These are phyloP conservation scores for Bombus soroeensis DNA, from an alignment of 1,140 invertebrate species.

Conservation along the genomic window DNA sequence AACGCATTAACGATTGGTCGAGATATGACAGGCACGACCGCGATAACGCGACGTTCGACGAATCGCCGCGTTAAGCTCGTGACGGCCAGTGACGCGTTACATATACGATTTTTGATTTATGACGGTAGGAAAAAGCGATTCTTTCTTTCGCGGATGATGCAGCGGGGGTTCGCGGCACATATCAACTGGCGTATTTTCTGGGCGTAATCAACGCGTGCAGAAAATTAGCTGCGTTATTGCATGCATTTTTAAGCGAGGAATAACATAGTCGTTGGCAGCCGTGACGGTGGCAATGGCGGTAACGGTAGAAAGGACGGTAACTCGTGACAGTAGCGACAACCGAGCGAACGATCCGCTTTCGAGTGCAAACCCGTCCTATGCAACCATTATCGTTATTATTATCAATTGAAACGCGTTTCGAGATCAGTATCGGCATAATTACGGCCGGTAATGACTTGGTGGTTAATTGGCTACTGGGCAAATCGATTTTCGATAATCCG, in stretches of 20 bases:
- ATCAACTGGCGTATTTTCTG: not conserved
- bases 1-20: conserved; percentile 14
- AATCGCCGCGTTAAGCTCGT: no score
- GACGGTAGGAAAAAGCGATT: not conserved
- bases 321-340: not conserved
- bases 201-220: conserved; percentile 12
- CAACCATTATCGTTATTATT: conserved; percentile 64
- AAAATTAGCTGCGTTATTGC: conserved; percentile 41
- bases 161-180: not conserved
- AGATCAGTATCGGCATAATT: conserved; percentile 65
- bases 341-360: not conserved
- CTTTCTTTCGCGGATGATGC: not conserved
- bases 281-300: not conserved
- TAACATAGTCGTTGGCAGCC: not conserved
- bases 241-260: conserved; percentile 17
- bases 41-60: no score
- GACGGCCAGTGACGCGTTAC: conserved; percentile 8
- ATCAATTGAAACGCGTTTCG: conserved; percentile 63
- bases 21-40: not conserved
- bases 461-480: conserved; percentile 60
- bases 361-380: not conserved
- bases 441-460: conserved; percentile 63
- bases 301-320: not conserved
- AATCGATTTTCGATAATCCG: conserved; percentile 70
- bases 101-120: conserved; percentile 8